Base-by-base conservation (phyloP, 37 sponge, comb jelly and placozoan genomes). In the Dysidea cf. avara region DNA sequence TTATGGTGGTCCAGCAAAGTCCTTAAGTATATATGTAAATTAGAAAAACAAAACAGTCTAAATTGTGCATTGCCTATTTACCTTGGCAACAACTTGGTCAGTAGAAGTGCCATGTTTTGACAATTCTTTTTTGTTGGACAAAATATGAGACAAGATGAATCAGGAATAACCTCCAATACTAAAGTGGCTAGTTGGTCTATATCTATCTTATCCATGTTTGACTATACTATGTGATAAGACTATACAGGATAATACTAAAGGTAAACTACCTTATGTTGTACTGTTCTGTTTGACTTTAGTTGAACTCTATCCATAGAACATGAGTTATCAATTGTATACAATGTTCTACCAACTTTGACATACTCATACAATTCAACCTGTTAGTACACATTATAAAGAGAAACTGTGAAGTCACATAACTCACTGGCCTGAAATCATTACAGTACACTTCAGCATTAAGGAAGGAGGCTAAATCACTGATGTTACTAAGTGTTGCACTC, bases 401-500 rank as follows among this genome's bases (percentile, higher is more conserved):
- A 4, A 7, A 11, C 58, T 9, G 6, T 13, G 7, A 28, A 29
- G 29, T 56, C 7, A 53, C 56, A 53, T 52, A 3, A 49, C 90
- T 83, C 46, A 94, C 94, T 22, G 94, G 94, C 79, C 94, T 80
- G 83, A 94, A 94, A 36, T 88, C 77, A 29, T 72, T 78, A 38
- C 73, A 55, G 64, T 72, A 89, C 47, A 89, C 63, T 25, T 85
- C 64, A 16, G 94, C 94, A 25, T 35, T 59, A 39, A 96, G 71
- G 63, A 96, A 96, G 14, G n/a, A 13, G 0, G 87, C 90, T 20
- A 96, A 51, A 9, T 90, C 85, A n/a, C 37, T 1, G 36, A 87
- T 59, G 64, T 96, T 96, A 62, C 82, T 81, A 20, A 96, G 88
- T 20, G 97, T 96, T 22, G 97, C 97, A 83, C 93, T 96, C 97